Evolutionary conservation across 2,113 vertebrate genomes (phyloP).

Genomic region (Saguinus midas): DNA sequence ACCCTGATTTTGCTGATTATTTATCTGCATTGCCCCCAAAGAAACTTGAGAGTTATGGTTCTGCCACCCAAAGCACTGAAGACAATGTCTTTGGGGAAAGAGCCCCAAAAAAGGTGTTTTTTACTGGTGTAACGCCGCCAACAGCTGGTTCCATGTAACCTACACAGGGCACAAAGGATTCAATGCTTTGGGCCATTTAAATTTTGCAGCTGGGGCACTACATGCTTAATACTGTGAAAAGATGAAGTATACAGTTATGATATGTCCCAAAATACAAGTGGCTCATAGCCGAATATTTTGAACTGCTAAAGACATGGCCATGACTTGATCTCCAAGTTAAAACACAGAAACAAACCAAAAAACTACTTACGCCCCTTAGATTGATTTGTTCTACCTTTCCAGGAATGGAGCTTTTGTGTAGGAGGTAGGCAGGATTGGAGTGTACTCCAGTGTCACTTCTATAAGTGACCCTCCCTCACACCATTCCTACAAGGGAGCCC

Average conservation of each 20-base stretch:
- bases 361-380: neutral
- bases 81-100: neutral
- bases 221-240: neutral
- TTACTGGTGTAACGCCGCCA: neutral
- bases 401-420: neutral
- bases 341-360: neutral
- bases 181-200: constrained; percentile 10
- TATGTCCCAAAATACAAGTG: neutral
- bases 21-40: neutral
- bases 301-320: neutral
- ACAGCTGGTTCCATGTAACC: neutral
- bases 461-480: neutral
- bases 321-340: neutral
- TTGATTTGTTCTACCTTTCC: neutral
- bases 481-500: neutral
- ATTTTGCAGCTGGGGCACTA: neutral
- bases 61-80: neutral
- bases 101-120: neutral
- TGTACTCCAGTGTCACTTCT: neutral
- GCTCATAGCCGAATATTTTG: neutral
- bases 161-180: neutral
- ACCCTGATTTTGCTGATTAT: neutral
- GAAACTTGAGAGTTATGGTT: neutral
- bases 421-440: neutral
- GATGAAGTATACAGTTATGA: neutral